Evolutionary conservation across 1,140 invertebrate species (phyloP), one percentile per base, ranked within the genome.

Genomic region (Patella vulgata): DNA sequence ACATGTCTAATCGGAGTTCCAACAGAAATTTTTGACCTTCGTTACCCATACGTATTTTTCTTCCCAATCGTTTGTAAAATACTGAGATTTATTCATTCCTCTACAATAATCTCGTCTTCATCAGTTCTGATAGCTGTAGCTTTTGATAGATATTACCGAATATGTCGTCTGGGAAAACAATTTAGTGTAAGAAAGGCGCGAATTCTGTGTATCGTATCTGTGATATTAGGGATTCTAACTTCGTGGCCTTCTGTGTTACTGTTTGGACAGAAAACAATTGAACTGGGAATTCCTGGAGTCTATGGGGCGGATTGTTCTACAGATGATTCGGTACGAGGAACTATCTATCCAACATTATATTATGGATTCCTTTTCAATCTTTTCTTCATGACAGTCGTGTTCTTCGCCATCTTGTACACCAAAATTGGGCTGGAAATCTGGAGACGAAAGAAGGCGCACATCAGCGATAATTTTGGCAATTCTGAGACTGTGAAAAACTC

Each of bases 1-100:
- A 79, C 70, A n/a, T 81, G 79, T 53, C 39, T 78, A 8, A 66
- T 81, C 27, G 79, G 79, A 14, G 75, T 81, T 62, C 79, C 79
- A 33, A 81, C 79, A 19, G 79, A 81, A 59, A 76, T 81, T 19
- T 71, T 74, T 19, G 79, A 81, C 60, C 72, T 81, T 21, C 44
- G 77, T 28, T 74, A 71, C 58, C 79, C 79, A 9, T 79, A 77
- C 59, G 74, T 75, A 64, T 81, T 81, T 66, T 70, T 79, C 48
- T 70, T 73, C 12, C 73, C 77, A 1, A 67, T 70, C 1, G 79
- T 77, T 14, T 81, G 79, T 59, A 79, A 79, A 60, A 50, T 81
- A 25, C 53, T 81, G n/a, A 48, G 79, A 28, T 81, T 79, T 58
- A 62, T 71, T 1, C 74, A 79, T 59, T 76, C 75, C 9, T 68